A percentile compares a stretch with the other conserved stretches of the same genome.
phyloP scores from a whole-genome alignment of 2,888 invertebrate genomes.

The Archips crataeganus region DNA sequence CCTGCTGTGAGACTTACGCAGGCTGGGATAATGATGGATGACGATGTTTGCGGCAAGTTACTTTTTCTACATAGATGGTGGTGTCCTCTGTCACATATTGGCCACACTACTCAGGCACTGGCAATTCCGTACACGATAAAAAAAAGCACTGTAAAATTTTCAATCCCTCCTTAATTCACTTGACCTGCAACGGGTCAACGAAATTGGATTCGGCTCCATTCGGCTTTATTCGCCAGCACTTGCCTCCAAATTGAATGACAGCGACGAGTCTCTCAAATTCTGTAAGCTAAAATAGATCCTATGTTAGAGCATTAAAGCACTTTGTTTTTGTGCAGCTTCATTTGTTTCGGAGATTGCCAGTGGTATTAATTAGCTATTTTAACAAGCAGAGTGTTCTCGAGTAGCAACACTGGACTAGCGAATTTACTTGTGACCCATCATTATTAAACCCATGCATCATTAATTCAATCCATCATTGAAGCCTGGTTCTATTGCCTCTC shows the following conservation, averaged over 20 bases:
- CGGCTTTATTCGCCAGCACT: constrained; percentile 13
- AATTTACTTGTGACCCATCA: too few relatives aligned
- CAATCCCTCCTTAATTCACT: constrained; percentile 9
- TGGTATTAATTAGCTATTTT: neutral
- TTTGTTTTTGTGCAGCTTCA: neutral
- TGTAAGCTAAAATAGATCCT: neutral
- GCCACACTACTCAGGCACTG: neutral
- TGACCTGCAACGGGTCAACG: constrained; percentile 19
- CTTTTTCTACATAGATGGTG: too few relatives aligned
- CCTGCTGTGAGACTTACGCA: too few relatives aligned
- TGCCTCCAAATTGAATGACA: constrained; percentile 10
- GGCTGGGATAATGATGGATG: too few relatives aligned
- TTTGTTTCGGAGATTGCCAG: constrained; percentile 13
- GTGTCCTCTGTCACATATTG: neutral
- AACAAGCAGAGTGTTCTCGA: neutral
- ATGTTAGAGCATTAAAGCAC: neutral
- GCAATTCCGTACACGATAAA: neutral
- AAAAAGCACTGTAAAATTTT: neutral
- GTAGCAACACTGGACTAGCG: neutral
- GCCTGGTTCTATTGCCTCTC: too few relatives aligned
- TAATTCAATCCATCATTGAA: too few relatives aligned
- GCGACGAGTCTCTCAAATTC: neutral
- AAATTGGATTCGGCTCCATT: constrained; percentile 29
- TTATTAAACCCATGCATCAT: too few relatives aligned
- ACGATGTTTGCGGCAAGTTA: too few relatives aligned